Evolutionary conservation across 1,140 invertebrate genomes (phyloP).

Genomic region (honey bee (Apis mellifera)): DNA sequence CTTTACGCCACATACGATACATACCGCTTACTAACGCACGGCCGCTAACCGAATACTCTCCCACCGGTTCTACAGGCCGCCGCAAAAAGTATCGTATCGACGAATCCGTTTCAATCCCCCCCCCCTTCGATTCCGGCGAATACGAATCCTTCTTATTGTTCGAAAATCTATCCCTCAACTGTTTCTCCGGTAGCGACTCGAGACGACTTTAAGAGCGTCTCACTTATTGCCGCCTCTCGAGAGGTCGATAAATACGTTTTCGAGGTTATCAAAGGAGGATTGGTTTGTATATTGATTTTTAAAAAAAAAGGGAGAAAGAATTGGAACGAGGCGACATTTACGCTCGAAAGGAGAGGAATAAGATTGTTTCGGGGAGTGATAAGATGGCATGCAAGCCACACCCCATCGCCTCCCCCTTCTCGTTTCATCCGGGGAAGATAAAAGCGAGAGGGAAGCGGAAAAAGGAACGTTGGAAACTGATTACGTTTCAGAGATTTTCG

Average conservation of each 20-base stretch:
- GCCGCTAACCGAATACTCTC: conserved; percentile 50
- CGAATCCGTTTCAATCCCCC: background rate
- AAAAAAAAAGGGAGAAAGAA: too few relatives aligned
- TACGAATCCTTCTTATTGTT: background rate
- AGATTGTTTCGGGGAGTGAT: conserved; percentile 39
- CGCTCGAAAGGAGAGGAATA: conserved; percentile 17
- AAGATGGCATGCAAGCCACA: conserved; percentile 26
- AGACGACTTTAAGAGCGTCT: too few relatives aligned
- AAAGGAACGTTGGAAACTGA: conserved; percentile 52
- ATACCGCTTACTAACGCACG: conserved; percentile 53
- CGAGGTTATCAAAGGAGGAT: too few relatives aligned
- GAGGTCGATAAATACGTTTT: too few relatives aligned
- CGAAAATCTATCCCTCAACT: too few relatives aligned
- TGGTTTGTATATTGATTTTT: too few relatives aligned
- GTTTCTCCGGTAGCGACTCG: too few relatives aligned
- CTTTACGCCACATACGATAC: conserved; percentile 47
- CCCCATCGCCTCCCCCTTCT: conserved; percentile 12
- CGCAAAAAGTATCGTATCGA: conserved; percentile 13
- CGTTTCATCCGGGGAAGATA: conserved; percentile 14
- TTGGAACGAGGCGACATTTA: too few relatives aligned
- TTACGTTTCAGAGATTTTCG: conserved; percentile 37
- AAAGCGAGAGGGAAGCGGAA: background rate
- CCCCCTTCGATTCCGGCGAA: background rate
- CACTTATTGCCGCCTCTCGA: too few relatives aligned
- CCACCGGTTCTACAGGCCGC: conserved; percentile 6